Percentiles rank a stretch among this genome's conserved stretches.
Evolutionary conservation across 2,113 vertebrate species (phyloP).

Genomic region (zebrafish (Danio rerio)): DNA sequence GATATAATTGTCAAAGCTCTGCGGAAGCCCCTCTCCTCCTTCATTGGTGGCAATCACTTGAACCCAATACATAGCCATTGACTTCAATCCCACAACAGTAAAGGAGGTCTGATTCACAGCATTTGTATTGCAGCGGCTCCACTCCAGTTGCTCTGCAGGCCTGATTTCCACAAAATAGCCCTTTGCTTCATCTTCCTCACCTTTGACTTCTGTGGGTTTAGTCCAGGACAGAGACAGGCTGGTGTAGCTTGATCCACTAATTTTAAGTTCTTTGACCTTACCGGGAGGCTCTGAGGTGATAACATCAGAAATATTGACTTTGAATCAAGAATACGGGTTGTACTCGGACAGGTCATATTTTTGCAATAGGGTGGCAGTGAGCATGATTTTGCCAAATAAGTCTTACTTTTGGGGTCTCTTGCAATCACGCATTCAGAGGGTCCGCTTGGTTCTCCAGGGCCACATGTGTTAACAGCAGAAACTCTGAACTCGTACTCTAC

Average conservation of each 20-base stretch:
- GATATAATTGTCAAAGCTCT: conserved; percentile 73
- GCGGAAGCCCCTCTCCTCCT: conserved; percentile 78
- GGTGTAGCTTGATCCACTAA: conserved; percentile 78
- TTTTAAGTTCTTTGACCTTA: conserved; percentile 81
- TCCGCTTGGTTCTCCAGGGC: conserved; percentile 81
- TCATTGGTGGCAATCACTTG: conserved; percentile 82
- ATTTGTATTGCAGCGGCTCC: conserved; percentile 80
- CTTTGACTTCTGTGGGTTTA: conserved; percentile 74
- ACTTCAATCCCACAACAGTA: conserved; percentile 80
- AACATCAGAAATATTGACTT: background rate
- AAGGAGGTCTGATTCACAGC: conserved; percentile 75
- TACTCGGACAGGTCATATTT: background rate
- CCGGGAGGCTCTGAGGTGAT: conserved; percentile 80
- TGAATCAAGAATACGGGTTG: background rate
- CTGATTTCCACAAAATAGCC: conserved; percentile 87
- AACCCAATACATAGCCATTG: conserved; percentile 78
- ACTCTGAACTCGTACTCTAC: conserved; percentile 88
- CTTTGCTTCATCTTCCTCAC: conserved; percentile 72
- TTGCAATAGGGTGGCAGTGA: background rate
- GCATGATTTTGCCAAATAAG: background rate
- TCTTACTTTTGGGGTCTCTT: conserved; percentile 83
- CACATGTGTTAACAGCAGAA: conserved; percentile 83
- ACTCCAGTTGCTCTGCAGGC: conserved; percentile 72
- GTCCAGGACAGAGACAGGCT: conserved; percentile 85
- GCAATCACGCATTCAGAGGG: conserved; percentile 79